Base-by-base conservation (phyloP, 2,113 vertebrate species). In the Corydoras maculifer region DNA sequence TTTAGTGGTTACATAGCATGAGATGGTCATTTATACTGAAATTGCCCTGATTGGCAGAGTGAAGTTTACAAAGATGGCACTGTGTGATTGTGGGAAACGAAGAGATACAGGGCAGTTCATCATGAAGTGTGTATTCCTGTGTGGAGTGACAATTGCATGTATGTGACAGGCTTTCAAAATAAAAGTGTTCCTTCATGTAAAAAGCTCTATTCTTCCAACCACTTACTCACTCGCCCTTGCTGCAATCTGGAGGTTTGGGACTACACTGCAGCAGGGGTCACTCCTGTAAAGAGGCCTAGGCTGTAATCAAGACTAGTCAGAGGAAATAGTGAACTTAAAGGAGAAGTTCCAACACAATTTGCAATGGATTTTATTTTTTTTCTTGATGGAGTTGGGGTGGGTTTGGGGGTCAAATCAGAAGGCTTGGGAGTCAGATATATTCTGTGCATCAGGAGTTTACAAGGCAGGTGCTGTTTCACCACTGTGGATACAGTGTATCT, bases 1-100 rank as follows among this genome's bases (percentile, higher is more conserved):
- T 83, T 77, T 91, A 89, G 89, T 88, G 87, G 88, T 84, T 84
- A 83, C 85, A 85, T 86, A 84, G 85, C 86, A 83, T 87, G 84
- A 80, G 82, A 79, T 84, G 82, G 86, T 83, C 82, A 78, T 85
- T 84, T 87, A 88, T 83, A 88, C 80, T 85, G 80, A 84, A 84
- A 83, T 86, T 79, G 79, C 75, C 74, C 77, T 83, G 77, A 76
- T 86, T 88, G 84, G 82, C 79, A 80, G 81, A 80, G 80, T 62
- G 84, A 87, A 88, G 84, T 83, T 88, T 82, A 88, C 77, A 68
- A 68, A 75, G 77, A 75, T 75, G 65, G 82, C 69, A 80, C 68
- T 77, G 75, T 69, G 73, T 15, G 14, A 43, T 43, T 43, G 35
- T 58, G 77, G 65, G 59, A 75, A 78, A 75, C 35, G 35, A 43